phyloP scores from a whole-genome alignment of 1,140 invertebrate genomes.

The Diplogasteroides magnus region DNA sequence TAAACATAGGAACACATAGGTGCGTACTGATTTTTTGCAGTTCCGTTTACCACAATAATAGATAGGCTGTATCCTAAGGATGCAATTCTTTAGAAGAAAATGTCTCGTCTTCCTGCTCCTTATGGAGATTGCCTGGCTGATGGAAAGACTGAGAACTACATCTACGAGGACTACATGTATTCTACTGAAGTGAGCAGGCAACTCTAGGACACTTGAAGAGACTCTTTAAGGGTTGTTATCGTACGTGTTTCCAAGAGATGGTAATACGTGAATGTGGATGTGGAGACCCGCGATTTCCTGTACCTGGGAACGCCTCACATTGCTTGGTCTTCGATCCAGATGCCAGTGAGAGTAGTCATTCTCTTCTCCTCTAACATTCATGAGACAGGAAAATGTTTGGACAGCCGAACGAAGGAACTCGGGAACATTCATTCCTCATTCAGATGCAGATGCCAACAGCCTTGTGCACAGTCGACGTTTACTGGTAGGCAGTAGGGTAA shows the following conservation, averaged over 20 bases:
- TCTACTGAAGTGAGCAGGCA: slow-evolving; percentile 33
- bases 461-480: slow-evolving; percentile 19
- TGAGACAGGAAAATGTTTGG: slow-evolving; percentile 39
- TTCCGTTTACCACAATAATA: too few species aligned
- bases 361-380: slow-evolving; percentile 24
- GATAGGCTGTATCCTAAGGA: neutral
- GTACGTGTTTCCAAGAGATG: slow-evolving; percentile 44
- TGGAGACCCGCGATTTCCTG: slow-evolving; percentile 43
- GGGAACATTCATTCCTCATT: slow-evolving; percentile 36
- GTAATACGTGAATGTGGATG: slow-evolving; percentile 39
- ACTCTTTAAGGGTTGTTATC: slow-evolving; percentile 38
- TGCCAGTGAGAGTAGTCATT: slow-evolving; percentile 16
- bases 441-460: slow-evolving; percentile 41
- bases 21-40: too few species aligned
- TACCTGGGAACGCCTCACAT: slow-evolving; percentile 27
- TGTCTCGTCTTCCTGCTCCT: slow-evolving; percentile 40
- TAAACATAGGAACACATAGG: too few species aligned
- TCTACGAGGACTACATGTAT: slow-evolving; percentile 40
- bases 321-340: slow-evolving; percentile 39
- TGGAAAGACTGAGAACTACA: slow-evolving; percentile 30
- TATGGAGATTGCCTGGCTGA: slow-evolving; percentile 42
- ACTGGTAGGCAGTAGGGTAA: neutral
- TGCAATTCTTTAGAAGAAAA: slow-evolving; percentile 25
- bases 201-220: neutral
- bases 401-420: slow-evolving; percentile 30